Evolutionary conservation across 2,888 invertebrate species (phyloP).

Genomic region (Cerastis rubricosa): DNA sequence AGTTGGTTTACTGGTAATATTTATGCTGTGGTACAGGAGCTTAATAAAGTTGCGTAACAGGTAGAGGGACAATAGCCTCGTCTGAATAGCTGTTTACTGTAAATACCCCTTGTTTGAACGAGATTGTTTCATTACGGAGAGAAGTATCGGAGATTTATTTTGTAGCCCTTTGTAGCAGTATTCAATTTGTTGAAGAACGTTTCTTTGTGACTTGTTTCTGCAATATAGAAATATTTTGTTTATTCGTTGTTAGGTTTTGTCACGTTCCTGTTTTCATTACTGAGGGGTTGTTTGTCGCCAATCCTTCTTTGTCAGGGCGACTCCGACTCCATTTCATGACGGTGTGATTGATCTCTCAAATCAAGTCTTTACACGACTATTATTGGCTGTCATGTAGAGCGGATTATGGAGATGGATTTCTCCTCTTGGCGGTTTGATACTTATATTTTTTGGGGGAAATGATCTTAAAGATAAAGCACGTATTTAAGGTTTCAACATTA

Average conservation of each 20-base stretch:
- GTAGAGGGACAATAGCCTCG: conserved; percentile 11
- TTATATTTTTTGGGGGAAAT: conserved; percentile 2
- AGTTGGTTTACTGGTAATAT: not conserved
- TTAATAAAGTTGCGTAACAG: conserved; percentile 20
- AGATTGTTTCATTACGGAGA: conserved; percentile 45
- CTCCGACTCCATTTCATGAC: not conserved
- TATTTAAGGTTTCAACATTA: conserved; percentile 2
- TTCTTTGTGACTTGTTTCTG: not conserved
- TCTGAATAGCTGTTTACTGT: conserved; percentile 30
- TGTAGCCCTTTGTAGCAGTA: conserved; percentile 5
- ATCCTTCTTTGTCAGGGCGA: not conserved
- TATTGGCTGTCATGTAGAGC: conserved; percentile 3
- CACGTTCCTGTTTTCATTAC: conserved; percentile 6
- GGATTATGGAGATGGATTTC: conserved; percentile 8
- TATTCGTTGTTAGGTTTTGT: not conserved
- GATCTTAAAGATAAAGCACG: not conserved
- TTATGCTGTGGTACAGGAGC: not conserved
- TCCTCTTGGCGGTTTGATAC: not conserved
- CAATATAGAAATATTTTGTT: not conserved
- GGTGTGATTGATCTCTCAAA: conserved; percentile 15
- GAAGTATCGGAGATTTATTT: conserved; percentile 27
- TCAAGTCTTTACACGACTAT: not conserved
- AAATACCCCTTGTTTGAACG: conserved; percentile 23
- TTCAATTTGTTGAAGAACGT: conserved; percentile 2
- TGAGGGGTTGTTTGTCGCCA: conserved; percentile 1